These are phyloP conservation scores for Melanaphis sacchari DNA, from an alignment of 1,140 invertebrate species.

Conservation along the genomic window DNA sequence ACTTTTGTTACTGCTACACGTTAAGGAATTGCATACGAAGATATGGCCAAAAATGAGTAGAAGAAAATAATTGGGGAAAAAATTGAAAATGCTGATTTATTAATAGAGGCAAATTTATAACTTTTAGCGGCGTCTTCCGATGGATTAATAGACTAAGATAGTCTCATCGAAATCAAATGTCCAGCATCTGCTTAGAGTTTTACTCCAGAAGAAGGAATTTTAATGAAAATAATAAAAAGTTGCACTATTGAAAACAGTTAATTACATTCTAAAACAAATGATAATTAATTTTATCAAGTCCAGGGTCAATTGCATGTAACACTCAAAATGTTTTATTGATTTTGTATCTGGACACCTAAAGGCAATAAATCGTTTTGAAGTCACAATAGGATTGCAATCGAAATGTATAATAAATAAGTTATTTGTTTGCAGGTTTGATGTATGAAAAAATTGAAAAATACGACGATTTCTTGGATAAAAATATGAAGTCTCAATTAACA, in stretches of 20 bases:
- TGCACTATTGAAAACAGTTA: neutral
- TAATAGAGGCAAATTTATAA: neutral
- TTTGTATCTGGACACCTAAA: neutral
- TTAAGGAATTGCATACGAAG: neutral
- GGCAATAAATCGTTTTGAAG: too few relatives aligned
- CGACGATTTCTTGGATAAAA: neutral
- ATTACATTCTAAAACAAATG: neutral
- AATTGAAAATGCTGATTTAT: neutral
- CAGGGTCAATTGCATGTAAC: neutral
- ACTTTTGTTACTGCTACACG: neutral
- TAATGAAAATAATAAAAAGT: neutral
- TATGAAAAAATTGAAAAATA: neutral
- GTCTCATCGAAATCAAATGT: neutral
- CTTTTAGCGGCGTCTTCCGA: neutral
- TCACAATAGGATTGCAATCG: neutral
- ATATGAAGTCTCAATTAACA: neutral
- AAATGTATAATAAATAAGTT: neutral
- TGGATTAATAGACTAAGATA: neutral
- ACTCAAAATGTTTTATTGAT: neutral
- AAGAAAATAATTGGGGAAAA: neutral
- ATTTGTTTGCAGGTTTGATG: neutral
- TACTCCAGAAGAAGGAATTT: neutral
- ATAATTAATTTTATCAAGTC: neutral
- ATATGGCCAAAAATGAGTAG: neutral
- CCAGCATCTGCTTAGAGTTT: neutral